Percentiles rank a stretch among this genome's conserved stretches.
Conservation (phyloP, 2,888 invertebrate species). For the Tetragnatha montana region DNA sequence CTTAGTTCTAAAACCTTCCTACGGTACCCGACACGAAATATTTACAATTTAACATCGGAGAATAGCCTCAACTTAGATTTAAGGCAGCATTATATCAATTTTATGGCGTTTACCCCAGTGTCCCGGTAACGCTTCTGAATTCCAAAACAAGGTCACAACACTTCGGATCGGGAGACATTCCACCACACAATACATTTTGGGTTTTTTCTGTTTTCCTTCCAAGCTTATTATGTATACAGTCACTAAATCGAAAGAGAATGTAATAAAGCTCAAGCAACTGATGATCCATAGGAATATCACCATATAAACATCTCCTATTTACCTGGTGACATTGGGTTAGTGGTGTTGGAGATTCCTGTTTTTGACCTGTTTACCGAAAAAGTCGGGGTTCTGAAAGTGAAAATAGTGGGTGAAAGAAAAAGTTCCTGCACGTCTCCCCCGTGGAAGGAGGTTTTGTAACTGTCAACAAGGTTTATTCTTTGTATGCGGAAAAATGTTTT, state of each 20-base stretch:
- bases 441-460: not conserved
- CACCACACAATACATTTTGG: slow-evolving; percentile 10
- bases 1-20: too few relatives aligned
- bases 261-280: slow-evolving; percentile 13
- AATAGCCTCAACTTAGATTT: not conserved
- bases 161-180: slow-evolving; percentile 2
- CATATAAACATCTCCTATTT: slow-evolving; percentile 10
- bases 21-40: too few relatives aligned
- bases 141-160: slow-evolving; percentile 27
- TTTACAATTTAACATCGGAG: too few relatives aligned
- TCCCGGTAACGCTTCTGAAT: slow-evolving; percentile 8
- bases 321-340: not conserved
- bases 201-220: not conserved
- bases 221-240: not conserved
- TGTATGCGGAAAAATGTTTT: not conserved
- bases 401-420: not conserved
- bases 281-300: not conserved
- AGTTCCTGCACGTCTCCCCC: not conserved
- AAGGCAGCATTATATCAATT: not conserved
- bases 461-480: not conserved
- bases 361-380: slow-evolving; percentile 1
- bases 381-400: not conserved
- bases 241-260: slow-evolving; percentile 10
- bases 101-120: not conserved
- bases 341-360: not conserved